These are phyloP conservation scores for Megalonaias nervosa DNA, from an alignment of 1,140 invertebrate species.

Conservation along the genomic window DNA sequence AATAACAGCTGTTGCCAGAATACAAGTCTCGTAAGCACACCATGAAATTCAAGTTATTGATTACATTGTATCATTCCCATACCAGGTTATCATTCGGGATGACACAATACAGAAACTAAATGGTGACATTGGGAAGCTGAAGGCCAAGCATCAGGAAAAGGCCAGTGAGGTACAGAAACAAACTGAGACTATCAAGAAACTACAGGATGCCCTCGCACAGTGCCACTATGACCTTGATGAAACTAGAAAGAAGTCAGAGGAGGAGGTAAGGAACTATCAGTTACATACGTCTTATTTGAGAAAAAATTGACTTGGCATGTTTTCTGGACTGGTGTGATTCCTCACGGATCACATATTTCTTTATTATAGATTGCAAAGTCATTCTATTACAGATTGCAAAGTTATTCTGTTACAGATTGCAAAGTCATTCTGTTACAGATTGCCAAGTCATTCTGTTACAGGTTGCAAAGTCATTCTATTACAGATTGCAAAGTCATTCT, in stretches of 20 bases:
- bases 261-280: conserved; percentile 51
- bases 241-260: conserved; percentile 53
- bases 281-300: background rate
- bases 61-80: background rate
- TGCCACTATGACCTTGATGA: conserved; percentile 65
- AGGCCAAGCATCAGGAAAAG: conserved; percentile 63
- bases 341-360: too few species aligned
- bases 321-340: too few species aligned
- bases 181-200: conserved; percentile 63
- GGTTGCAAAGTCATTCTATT: too few species aligned
- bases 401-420: too few species aligned
- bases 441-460: too few species aligned
- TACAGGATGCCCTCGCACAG: conserved; percentile 65
- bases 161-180: conserved; percentile 61
- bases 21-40: too few species aligned
- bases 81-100: conserved; percentile 60
- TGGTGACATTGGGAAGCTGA: conserved; percentile 62
- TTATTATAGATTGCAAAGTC: too few species aligned
- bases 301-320: background rate
- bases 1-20: too few species aligned
- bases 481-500: too few species aligned
- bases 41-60: too few species aligned
- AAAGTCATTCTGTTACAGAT: too few species aligned
- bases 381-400: too few species aligned
- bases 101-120: conserved; percentile 67